A percentile compares a stretch with the other conserved stretches of the same genome.
Conservation (phyloP, 2,888 invertebrate species). For the Myopa testacea region DNA sequence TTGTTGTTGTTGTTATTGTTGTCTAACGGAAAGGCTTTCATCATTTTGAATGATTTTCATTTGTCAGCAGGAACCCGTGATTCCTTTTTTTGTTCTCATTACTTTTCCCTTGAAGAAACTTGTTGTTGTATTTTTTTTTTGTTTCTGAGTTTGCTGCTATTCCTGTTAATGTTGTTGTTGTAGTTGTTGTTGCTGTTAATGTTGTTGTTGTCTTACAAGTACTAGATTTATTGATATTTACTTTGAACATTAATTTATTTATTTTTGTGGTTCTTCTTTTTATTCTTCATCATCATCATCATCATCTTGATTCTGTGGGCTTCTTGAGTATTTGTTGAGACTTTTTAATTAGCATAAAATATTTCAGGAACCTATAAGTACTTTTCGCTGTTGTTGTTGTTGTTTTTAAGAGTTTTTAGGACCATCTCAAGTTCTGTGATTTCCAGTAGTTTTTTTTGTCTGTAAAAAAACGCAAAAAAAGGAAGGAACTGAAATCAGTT, state of each 20-base stretch:
- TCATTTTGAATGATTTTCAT: conserved; percentile 21
- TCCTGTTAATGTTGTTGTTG: background rate
- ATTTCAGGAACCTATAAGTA: background rate
- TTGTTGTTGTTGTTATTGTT: conserved; percentile 20
- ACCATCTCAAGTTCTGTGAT: background rate
- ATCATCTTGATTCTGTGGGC: background rate
- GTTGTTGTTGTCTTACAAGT: background rate
- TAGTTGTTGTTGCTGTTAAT: background rate
- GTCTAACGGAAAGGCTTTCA: conserved; percentile 9
- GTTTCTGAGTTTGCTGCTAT: background rate
- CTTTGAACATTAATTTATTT: conserved; percentile 8
- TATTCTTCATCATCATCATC: background rate
- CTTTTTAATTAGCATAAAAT: conserved; percentile 37
- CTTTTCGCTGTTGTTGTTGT: background rate
- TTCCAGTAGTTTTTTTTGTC: background rate
- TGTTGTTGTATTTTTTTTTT: background rate
- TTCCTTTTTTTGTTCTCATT: background rate
- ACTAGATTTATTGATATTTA: conserved; percentile 33
- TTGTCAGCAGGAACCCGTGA: conserved; percentile 11
- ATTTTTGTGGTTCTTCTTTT: background rate
- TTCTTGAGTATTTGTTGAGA: conserved; percentile 24
- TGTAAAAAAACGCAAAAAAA: too few relatives aligned
- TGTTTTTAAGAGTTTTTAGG: background rate
- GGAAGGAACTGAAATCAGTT: background rate
- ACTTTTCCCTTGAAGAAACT: too few relatives aligned